Conservation (phyloP, 2,888 invertebrate genomes). For the Daptonema setosum region DNA sequence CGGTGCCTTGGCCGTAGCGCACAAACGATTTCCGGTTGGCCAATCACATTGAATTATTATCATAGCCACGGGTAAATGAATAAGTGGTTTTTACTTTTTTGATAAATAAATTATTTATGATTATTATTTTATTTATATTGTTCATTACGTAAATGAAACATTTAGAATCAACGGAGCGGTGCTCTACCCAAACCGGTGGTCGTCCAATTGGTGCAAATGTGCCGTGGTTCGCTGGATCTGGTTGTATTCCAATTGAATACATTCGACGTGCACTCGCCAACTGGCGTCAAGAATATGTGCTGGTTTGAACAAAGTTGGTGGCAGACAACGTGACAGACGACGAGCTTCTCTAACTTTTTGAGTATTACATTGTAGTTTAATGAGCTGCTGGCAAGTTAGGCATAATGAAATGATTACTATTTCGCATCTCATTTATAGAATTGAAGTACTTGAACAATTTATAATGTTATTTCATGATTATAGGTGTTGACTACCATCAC, state of each 20-base stretch:
- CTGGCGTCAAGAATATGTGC: not conserved
- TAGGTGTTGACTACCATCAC: not conserved
- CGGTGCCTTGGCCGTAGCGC: not conserved
- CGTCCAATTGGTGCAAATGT: conserved; percentile 19
- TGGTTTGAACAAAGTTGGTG: not conserved
- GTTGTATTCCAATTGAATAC: conserved; percentile 22
- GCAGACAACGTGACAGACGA: not conserved
- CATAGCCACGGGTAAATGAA: too few species aligned
- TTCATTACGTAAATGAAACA: too few species aligned
- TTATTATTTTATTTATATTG: too few species aligned
- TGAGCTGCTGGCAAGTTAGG: too few species aligned
- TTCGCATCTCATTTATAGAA: too few species aligned
- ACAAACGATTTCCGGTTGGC: not conserved
- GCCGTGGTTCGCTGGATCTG: conserved; percentile 20
- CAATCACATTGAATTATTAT: too few species aligned
- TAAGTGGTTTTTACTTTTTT: too few species aligned
- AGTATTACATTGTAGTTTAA: too few species aligned
- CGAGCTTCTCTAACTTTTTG: too few species aligned
- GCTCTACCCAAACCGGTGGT: conserved; percentile 7
- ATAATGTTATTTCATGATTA: too few species aligned
- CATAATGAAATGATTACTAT: not conserved
- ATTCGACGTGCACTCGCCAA: conserved; percentile 27
- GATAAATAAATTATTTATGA: too few species aligned
- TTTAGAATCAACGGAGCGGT: not conserved
- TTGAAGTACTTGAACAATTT: too few species aligned